Percentiles rank a stretch among this genome's conserved stretches.
Evolutionary conservation across 2,888 invertebrate species (phyloP).

Genomic region (Lypha dubia): DNA sequence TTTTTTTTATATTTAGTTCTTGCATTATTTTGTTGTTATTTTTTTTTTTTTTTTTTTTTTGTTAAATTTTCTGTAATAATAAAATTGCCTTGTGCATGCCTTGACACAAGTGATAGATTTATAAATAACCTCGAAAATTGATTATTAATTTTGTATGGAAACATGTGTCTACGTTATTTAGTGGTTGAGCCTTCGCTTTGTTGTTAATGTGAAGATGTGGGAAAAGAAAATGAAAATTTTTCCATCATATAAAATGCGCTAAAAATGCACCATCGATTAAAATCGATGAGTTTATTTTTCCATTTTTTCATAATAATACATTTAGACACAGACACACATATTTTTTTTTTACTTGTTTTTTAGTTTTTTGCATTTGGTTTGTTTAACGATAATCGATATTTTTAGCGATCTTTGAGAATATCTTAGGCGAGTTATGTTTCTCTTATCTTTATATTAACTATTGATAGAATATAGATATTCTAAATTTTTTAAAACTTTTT

Average conservation of each 20-base stretch:
- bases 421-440: too few species aligned
- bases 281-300: constrained; percentile 27
- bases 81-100: constrained; percentile 52
- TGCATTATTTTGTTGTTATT: constrained; percentile 4
- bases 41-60: constrained; percentile 4
- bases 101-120: constrained; percentile 63
- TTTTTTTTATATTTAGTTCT: not conserved
- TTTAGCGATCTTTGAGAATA: too few species aligned
- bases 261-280: constrained; percentile 61
- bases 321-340: not conserved
- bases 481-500: too few species aligned
- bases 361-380: too few species aligned
- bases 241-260: constrained; percentile 37
- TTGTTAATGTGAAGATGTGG: constrained; percentile 38
- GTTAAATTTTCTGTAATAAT: constrained; percentile 14
- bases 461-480: too few species aligned
- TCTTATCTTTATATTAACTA: too few species aligned
- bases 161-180: not conserved
- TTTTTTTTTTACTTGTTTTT: too few species aligned
- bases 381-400: too few species aligned
- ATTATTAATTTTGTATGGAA: constrained; percentile 51
- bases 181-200: constrained; percentile 18
- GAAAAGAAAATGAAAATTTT: constrained; percentile 47
- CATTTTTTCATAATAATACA: not conserved
- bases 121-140: constrained; percentile 71